Base-by-base conservation (phyloP, 2,113 vertebrate genomes). In the Lepidothrix coronata region DNA sequence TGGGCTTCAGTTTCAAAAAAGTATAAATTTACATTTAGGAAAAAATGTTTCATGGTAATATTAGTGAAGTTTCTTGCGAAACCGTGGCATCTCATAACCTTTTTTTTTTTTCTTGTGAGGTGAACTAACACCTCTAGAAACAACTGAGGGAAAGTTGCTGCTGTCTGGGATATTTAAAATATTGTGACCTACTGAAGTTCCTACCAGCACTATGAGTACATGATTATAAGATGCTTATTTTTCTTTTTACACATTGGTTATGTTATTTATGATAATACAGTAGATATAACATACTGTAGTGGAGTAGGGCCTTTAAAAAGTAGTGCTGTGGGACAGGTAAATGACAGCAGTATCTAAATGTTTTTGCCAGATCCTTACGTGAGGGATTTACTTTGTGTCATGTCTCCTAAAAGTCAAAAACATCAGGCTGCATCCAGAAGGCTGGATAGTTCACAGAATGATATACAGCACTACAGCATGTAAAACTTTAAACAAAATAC, bases 401-500 rank as follows among this genome's bases (percentile, higher is more conserved):
- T 43, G 33, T 7, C 15, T 89, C 23, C 78, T 94, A 85, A 93
- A 95, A 66, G 30, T 89, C 86, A 85, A 49, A 73, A 84, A 5
- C 35, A 87, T 57, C 19, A 71, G 44, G 39, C 68, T 88, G 39
- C 23, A 76, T 94, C 78, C 41, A 70, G 10, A 82, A 55, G 33
- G 27, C 6, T 86, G 35, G 48, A 71, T 11, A 91, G 31, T 80
- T 93, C 89, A 81, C 31, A 61, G 28, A 41, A 80, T 91, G 57
- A 41, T 35, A 27, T 74, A 90, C 23, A 39, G 14, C 24, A 84
- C 22, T 62, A 80, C 8, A 61, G 6, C 33, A 79, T 43, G 49
- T 55, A 87, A 92, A 97, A 84, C 3, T 46, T 78, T 49, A 89
- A 88, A 77, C 73, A 92, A 93, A 95, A 71, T 22, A 62, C 31